Evolutionary conservation across 2,797 vertebrate genomes (phyloP).

Genomic region (Scomberomorus guttatus): DNA sequence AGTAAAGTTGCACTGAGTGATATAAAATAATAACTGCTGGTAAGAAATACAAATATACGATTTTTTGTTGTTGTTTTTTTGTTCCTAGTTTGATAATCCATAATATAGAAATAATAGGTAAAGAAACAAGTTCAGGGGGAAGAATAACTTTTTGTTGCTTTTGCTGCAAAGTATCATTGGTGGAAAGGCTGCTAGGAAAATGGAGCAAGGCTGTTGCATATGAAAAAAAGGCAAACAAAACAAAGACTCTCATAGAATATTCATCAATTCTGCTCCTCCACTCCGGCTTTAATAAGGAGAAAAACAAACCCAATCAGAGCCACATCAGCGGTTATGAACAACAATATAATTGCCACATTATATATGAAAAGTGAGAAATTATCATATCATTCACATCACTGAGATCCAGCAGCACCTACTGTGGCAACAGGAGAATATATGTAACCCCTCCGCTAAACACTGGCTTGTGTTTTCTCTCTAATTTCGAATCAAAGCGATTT

Average conservation of each 20-base stretch:
- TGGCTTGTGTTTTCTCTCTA: constrained; percentile 36
- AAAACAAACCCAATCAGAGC: constrained; percentile 76
- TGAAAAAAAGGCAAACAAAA: constrained; percentile 53
- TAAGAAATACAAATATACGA: constrained; percentile 33
- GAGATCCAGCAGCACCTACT: constrained; percentile 41
- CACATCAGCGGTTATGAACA: constrained; percentile 66
- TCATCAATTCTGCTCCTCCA: constrained; percentile 67
- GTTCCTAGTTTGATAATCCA: constrained; percentile 31
- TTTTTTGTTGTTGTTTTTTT: too few species aligned
- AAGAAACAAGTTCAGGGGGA: constrained; percentile 8
- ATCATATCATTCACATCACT: constrained; percentile 55
- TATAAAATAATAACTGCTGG: constrained; percentile 15
- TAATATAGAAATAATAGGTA: constrained; percentile 10
- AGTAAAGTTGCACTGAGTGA: constrained; percentile 34
- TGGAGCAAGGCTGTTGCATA: constrained; percentile 58
- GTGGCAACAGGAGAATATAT: constrained; percentile 23
- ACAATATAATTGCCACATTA: constrained; percentile 67
- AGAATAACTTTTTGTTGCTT: background rate
- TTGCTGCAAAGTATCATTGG: background rate
- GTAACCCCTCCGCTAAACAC: constrained; percentile 35
- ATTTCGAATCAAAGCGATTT: constrained; percentile 60
- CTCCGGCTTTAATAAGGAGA: constrained; percentile 72
- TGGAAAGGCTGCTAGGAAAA: constrained; percentile 41
- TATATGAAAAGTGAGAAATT: constrained; percentile 67
- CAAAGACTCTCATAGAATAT: constrained; percentile 76